These are phyloP conservation scores for Tursiops truncatus DNA, from an alignment of 2,113 vertebrate genomes.

Conservation along the genomic window DNA sequence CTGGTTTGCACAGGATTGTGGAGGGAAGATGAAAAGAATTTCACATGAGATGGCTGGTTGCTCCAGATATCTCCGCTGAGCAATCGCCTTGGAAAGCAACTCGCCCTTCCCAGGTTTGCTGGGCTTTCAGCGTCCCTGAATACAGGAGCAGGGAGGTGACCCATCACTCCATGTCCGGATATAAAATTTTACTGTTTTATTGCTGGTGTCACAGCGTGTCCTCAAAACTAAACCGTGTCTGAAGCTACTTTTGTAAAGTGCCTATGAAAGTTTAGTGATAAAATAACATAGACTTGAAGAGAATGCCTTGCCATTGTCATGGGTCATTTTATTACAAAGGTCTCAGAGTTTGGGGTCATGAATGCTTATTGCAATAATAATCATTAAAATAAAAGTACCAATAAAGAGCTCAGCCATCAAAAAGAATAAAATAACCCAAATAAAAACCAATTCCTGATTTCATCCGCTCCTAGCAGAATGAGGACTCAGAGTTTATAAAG, in stretches of 20 bases:
- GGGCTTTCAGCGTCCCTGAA: not conserved
- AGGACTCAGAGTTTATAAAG: not conserved
- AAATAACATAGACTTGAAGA: not conserved
- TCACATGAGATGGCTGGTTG: conserved; percentile 60
- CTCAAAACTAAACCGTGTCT: not conserved
- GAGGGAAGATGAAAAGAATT: conserved; percentile 78
- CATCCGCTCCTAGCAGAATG: not conserved
- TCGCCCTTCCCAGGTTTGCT: not conserved
- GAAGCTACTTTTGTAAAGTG: not conserved
- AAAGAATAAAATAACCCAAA: not conserved
- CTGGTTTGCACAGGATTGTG: conserved; percentile 38
- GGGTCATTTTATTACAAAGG: not conserved
- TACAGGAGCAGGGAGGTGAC: fast-evolving
- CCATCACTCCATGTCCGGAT: not conserved
- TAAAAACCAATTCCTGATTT: not conserved
- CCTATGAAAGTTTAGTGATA: not conserved
- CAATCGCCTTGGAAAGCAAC: not conserved
- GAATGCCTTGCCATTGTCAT: not conserved
- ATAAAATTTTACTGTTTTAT: not conserved
- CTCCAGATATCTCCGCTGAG: not conserved
- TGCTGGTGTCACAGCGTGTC: not conserved
- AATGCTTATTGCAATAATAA: not conserved
- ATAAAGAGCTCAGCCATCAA: not conserved
- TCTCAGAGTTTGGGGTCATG: not conserved
- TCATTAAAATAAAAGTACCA: not conserved